Conservation (phyloP, 1,140 invertebrate species). For the Heliothis subflexa region DNA sequence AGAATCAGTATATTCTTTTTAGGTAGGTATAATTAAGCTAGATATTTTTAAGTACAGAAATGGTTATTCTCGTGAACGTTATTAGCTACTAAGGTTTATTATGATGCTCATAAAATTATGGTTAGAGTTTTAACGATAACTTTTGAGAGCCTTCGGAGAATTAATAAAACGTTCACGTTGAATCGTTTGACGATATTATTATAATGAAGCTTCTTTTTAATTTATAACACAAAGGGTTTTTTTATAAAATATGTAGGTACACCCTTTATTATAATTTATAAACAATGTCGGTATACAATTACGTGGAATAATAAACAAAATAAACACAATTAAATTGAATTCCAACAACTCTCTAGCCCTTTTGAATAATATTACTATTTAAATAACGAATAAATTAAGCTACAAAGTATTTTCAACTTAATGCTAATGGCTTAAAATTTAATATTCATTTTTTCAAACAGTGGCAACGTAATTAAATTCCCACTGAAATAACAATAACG, state of each 20-base stretch:
- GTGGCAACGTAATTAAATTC: too few species aligned
- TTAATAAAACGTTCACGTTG: slow-evolving; percentile 1
- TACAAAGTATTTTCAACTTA: neutral
- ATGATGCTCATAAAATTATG: slow-evolving; percentile 10
- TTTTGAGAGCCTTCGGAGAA: neutral
- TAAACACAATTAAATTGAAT: too few species aligned
- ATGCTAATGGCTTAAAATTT: too few species aligned
- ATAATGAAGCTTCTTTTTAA: neutral
- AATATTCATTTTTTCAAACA: too few species aligned
- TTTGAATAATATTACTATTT: too few species aligned
- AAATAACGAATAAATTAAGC: too few species aligned
- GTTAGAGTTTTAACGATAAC: neutral
- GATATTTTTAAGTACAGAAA: slow-evolving; percentile 2
- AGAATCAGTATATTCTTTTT: too few species aligned
- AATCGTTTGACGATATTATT: slow-evolving; percentile 3
- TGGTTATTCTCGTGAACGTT: neutral
- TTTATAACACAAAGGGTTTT: neutral
- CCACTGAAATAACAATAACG: neutral
- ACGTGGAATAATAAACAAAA: too few species aligned
- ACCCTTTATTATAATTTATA: too few species aligned
- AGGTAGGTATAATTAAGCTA: too few species aligned
- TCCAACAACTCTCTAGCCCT: too few species aligned
- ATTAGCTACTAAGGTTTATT: slow-evolving; percentile 4
- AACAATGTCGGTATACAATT: neutral
- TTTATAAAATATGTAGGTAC: neutral